These are phyloP conservation scores for Catonia carolina DNA, from an alignment of 2,888 invertebrate genomes.

Conservation along the genomic window DNA sequence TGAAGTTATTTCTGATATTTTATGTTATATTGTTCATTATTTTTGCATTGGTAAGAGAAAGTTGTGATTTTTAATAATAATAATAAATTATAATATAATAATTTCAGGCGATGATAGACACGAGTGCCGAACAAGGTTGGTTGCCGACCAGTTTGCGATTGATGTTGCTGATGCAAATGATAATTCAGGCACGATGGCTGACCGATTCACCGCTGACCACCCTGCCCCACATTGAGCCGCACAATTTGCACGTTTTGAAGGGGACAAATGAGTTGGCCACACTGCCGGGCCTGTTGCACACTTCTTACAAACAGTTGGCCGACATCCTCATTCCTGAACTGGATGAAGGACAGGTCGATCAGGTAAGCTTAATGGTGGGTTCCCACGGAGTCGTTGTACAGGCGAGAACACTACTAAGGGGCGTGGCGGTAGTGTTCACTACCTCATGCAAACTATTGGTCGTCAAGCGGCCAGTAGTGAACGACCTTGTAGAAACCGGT, in stretches of 20 bases:
- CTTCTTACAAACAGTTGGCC: constrained; percentile 55
- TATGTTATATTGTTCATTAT: constrained; percentile 3
- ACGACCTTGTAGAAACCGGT: no score
- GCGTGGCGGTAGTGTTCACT: no score
- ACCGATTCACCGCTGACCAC: constrained; percentile 64
- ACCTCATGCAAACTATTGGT: background rate
- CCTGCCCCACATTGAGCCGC: constrained; percentile 66
- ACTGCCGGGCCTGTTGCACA: constrained; percentile 55
- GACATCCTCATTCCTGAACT: constrained; percentile 57
- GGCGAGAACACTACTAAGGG: no score
- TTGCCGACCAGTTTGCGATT: constrained; percentile 69
- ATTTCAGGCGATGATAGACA: constrained; percentile 90
- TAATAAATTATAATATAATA: constrained; percentile 16
- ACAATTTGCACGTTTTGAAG: constrained; percentile 54
- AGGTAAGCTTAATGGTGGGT: constrained; percentile 48
- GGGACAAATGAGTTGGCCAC: constrained; percentile 28
- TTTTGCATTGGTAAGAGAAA: no score
- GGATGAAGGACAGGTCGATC: constrained; percentile 60
- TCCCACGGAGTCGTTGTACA: no score
- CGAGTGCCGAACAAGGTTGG: constrained; percentile 87
- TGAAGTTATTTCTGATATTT: no score
- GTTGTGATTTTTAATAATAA: background rate
- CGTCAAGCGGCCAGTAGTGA: background rate
- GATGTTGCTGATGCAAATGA: constrained; percentile 77
- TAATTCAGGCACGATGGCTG: constrained; percentile 88